phyloP scores from a whole-genome alignment of 1,140 invertebrate species.

The Diuraphis noxia region DNA sequence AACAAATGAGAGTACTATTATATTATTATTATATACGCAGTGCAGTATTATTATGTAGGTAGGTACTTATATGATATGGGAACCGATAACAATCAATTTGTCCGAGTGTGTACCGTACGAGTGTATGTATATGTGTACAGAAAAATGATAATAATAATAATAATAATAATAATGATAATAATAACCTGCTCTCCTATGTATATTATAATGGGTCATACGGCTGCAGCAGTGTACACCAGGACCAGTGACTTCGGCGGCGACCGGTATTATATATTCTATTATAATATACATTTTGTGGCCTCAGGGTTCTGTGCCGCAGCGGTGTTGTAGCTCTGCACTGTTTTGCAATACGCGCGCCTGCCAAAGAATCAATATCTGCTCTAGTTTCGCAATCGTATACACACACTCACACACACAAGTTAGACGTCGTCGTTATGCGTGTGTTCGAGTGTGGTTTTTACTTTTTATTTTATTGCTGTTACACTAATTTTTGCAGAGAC shows the following conservation, averaged over 20 bases:
- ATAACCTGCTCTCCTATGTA: constrained; percentile 10
- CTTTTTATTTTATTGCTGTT: constrained; percentile 12
- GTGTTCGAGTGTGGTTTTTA: not conserved
- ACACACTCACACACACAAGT: not conserved
- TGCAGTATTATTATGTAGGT: not conserved
- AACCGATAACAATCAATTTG: constrained; percentile 49
- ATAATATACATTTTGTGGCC: not conserved
- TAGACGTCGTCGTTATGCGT: not conserved
- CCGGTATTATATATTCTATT: not conserved
- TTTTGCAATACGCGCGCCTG: constrained; percentile 24
- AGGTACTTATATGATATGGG: not conserved
- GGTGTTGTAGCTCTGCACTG: not conserved
- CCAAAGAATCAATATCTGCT: constrained; percentile 44
- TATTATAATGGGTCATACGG: not conserved
- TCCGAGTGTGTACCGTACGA: constrained; percentile 4
- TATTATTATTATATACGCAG: not conserved
- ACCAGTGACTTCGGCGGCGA: not conserved
- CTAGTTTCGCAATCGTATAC: constrained; percentile 33
- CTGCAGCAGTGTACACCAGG: not conserved
- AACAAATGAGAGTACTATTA: constrained; percentile 37
- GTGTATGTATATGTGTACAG: not conserved
- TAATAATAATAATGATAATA: constrained; percentile 21
- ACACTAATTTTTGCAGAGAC: not conserved
- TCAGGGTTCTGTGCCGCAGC: not conserved
- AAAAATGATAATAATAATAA: not conserved